Evolutionary conservation across 1,140 invertebrate species (phyloP).

Genomic region (Eufriesea mexicana): DNA sequence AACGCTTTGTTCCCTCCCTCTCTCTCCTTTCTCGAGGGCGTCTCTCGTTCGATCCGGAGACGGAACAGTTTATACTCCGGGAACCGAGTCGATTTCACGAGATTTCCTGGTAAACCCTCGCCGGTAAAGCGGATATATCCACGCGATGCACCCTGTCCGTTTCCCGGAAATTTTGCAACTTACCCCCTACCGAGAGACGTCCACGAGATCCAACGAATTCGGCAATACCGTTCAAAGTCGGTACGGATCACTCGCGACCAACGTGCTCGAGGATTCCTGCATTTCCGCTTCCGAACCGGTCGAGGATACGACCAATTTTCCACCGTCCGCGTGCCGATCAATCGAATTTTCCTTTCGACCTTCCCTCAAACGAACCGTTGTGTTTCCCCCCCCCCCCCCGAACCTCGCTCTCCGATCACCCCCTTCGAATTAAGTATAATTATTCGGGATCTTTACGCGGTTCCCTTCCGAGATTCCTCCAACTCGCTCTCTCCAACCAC

Average conservation of each 20-base stretch:
- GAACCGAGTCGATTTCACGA: constrained; percentile 47
- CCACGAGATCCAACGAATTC: constrained; percentile 1
- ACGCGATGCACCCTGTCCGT: neutral
- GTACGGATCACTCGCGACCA: neutral
- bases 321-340: neutral
- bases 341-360: neutral
- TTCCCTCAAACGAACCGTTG: neutral
- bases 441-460: no score
- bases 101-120: constrained; percentile 48
- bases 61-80: constrained; percentile 44
- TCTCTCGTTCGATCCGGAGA: constrained; percentile 22
- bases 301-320: constrained; percentile 19
- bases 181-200: neutral
- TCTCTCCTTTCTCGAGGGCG: neutral
- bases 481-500: no score
- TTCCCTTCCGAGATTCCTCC: no score
- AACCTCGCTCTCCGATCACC: no score
- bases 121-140: constrained; percentile 24
- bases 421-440: no score
- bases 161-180: constrained; percentile 6
- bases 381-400: no score
- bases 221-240: neutral
- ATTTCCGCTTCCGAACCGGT: neutral
- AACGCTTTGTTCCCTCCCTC: neutral
- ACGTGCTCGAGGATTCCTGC: neutral